phyloP scores from a whole-genome alignment of 2,797 vertebrate genomes.

The Psittacula derbiana region DNA sequence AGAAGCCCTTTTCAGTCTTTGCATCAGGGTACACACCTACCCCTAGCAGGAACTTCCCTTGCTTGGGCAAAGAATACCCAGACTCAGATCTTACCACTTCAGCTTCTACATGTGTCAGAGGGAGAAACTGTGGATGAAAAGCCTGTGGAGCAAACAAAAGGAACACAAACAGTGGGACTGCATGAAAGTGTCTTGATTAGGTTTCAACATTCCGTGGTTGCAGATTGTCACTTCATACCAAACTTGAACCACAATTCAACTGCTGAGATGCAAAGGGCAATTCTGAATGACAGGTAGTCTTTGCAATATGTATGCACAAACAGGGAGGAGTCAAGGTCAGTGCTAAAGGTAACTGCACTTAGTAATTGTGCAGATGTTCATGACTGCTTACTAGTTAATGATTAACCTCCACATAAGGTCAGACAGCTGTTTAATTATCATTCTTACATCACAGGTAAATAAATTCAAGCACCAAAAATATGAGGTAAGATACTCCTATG shows the following conservation, averaged over 20 bases:
- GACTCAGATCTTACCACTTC: neutral
- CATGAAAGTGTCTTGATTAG: neutral
- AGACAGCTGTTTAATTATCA: neutral
- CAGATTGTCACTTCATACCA: neutral
- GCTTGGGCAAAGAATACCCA: neutral
- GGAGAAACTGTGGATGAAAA: neutral
- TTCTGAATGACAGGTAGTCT: neutral
- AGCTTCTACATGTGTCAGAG: neutral
- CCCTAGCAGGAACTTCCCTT: neutral
- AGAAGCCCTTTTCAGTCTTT: neutral
- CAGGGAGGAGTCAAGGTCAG: neutral
- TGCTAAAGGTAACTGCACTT: neutral
- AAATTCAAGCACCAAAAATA: neutral
- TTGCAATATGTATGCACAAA: neutral
- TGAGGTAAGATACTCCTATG: neutral
- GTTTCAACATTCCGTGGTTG: neutral
- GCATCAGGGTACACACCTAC: neutral
- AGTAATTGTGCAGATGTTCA: neutral
- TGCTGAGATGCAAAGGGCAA: neutral
- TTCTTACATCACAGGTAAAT: neutral
- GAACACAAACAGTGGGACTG: accelerated
- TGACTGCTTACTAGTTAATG: neutral
- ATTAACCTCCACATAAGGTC: neutral
- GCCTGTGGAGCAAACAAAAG: neutral
- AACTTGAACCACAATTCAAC: neutral